Percentiles rank a stretch among this genome's conserved stretches.
Conservation (phyloP, 1,140 invertebrate genomes). For the Drosophila mojavensis region DNA sequence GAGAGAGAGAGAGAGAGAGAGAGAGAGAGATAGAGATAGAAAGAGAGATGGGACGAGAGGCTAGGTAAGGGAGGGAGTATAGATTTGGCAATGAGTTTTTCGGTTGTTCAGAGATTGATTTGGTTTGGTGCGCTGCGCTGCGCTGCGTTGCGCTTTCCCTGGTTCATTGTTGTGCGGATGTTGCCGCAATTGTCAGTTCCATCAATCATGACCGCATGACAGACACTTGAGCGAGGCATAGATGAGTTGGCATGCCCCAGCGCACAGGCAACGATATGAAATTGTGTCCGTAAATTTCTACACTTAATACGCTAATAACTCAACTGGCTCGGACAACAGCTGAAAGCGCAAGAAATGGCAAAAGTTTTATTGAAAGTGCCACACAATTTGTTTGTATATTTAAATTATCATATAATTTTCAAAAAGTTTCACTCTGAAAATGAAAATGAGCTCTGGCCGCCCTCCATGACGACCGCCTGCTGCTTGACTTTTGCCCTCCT, state of each 20-base stretch:
- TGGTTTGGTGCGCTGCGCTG: constrained; percentile 3
- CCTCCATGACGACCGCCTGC: constrained; percentile 9
- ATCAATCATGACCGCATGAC: constrained; percentile 67
- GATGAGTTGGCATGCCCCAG: constrained; percentile 22
- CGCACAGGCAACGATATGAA: not conserved
- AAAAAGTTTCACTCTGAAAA: constrained; percentile 47
- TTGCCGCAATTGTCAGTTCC: constrained; percentile 73
- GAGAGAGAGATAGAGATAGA: constrained; percentile 32
- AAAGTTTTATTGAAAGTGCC: constrained; percentile 82
- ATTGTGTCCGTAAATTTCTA: constrained; percentile 30
- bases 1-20: constrained; percentile 26
- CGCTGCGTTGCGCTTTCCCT: constrained; percentile 36
- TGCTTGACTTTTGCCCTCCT: constrained; percentile 60
- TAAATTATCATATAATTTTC: constrained; percentile 80
- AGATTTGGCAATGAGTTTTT: not conserved
- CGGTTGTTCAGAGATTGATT: constrained; percentile 16
- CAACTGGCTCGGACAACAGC: constrained; percentile 40
- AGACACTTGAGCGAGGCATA: constrained; percentile 46
- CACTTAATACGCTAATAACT: constrained; percentile 79
- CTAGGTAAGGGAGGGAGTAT: not conserved
- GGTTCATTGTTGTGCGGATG: constrained; percentile 29
- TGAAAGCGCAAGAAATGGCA: constrained; percentile 64
- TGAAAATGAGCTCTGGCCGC: constrained; percentile 62
- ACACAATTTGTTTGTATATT: constrained; percentile 83
- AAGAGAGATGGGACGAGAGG: constrained; percentile 27